Conservation (phyloP, 2,113 vertebrate species). For the Solenodon paradoxus region DNA sequence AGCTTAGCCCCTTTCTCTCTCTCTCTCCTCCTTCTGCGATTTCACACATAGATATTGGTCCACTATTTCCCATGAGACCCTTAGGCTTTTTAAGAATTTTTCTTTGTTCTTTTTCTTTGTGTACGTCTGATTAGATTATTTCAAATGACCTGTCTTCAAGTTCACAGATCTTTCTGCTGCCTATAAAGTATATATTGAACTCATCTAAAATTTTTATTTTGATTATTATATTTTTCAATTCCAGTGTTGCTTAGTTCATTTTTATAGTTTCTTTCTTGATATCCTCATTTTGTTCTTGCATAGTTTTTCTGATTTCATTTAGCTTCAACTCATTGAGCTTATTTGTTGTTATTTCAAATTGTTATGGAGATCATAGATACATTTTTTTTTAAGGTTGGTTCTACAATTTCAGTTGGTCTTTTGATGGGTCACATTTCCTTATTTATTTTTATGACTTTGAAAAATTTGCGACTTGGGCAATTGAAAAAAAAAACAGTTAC, state of each 20-base stretch:
- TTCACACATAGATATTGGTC: not conserved
- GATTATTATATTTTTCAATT: not conserved
- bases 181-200: not conserved
- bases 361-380: not conserved
- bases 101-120: not conserved
- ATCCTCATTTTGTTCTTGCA: too few relatives aligned
- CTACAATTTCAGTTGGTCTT: not conserved
- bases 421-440: not conserved
- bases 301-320: too few relatives aligned
- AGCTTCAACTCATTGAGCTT: too few relatives aligned
- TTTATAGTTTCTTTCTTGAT: too few relatives aligned
- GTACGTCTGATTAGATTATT: not conserved
- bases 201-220: not conserved
- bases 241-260: too few relatives aligned
- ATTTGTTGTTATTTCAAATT: too few relatives aligned
- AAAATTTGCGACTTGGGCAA: not conserved
- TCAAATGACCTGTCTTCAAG: not conserved
- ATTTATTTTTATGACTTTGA: not conserved
- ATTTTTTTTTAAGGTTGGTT: not conserved
- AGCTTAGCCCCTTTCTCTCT: too few relatives aligned
- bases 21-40: not conserved
- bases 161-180: not conserved
- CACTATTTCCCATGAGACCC: not conserved
- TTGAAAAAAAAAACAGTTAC: not conserved
- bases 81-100: not conserved